Conservation (phyloP, 92 coral and sea anemone genomes). For the Hydrozoanthus gracilis region DNA sequence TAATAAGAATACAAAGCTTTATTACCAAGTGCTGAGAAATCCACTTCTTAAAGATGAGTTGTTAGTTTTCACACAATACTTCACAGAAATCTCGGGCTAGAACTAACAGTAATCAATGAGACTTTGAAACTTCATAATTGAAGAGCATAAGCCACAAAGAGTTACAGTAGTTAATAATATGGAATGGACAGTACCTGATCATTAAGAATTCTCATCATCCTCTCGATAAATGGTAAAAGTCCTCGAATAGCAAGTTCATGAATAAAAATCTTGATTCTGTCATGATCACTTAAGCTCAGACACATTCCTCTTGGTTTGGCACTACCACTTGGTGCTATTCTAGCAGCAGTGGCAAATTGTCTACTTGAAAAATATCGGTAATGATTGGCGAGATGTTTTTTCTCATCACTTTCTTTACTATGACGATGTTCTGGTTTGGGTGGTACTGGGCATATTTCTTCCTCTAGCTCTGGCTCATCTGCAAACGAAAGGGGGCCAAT, state of each 20-base stretch:
- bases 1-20: too few species aligned
- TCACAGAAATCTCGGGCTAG: too few species aligned
- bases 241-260: slow-evolving; percentile 98
- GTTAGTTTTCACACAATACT: too few species aligned
- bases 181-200: slow-evolving; percentile 72
- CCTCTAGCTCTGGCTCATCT: slow-evolving; percentile 71
- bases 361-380: slow-evolving; percentile 87
- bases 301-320: slow-evolving; percentile 86
- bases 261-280: slow-evolving; percentile 94
- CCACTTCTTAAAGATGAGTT: too few species aligned
- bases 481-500: slow-evolving; percentile 96
- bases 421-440: slow-evolving; percentile 39
- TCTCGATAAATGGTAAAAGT: slow-evolving; percentile 86
- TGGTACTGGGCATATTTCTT: slow-evolving; percentile 48
- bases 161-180: background rate
- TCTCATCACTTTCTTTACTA: slow-evolving; percentile 60
- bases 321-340: slow-evolving; percentile 56
- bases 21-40: too few species aligned
- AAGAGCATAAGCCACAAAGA: too few species aligned
- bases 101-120: too few species aligned
- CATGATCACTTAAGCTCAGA: slow-evolving; percentile 95
- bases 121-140: too few species aligned
- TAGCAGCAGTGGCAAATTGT: slow-evolving; percentile 86
- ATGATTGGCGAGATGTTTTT: slow-evolving; percentile 81
- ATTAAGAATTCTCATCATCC: slow-evolving; percentile 81